A percentile compares a stretch with the other conserved stretches of the same genome.
Conservation (phyloP, 2,888 invertebrate genomes). For the Lathronympha strigana region DNA sequence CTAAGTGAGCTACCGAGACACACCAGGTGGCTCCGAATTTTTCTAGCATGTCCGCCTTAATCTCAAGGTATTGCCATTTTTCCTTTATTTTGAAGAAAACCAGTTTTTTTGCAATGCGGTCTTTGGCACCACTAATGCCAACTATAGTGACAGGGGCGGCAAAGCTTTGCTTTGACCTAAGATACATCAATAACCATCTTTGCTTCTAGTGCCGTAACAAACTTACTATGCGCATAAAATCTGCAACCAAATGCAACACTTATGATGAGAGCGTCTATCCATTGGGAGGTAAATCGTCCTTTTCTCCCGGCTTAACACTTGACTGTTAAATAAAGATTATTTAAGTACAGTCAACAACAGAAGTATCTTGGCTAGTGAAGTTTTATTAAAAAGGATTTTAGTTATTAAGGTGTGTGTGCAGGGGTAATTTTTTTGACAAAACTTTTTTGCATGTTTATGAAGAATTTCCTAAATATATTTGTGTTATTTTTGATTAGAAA, state of each 20-base stretch:
- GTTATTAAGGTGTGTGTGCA: background rate
- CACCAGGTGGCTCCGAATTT: too few relatives aligned
- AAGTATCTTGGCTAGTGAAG: background rate
- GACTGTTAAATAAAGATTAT: background rate
- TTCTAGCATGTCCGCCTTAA: too few relatives aligned
- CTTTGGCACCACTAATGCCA: too few relatives aligned
- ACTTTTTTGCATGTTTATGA: too few relatives aligned
- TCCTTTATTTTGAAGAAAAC: background rate
- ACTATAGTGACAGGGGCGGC: too few relatives aligned
- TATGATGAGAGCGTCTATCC: background rate
- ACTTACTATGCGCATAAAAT: slow-evolving; percentile 17
- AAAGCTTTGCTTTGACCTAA: background rate
- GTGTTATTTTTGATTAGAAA: too few relatives aligned
- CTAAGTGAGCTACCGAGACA: too few relatives aligned
- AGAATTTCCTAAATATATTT: too few relatives aligned
- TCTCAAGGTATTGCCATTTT: too few relatives aligned
- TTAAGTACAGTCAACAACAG: background rate
- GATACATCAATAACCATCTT: background rate
- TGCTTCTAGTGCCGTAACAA: background rate
- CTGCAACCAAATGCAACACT: slow-evolving; percentile 4
- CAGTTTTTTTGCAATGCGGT: too few relatives aligned
- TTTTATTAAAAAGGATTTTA: background rate
- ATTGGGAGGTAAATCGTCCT: background rate
- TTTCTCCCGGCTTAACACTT: background rate
- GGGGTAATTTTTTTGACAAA: too few relatives aligned